phyloP scores from a whole-genome alignment of 1,140 invertebrate genomes.

The Delia radicum region DNA sequence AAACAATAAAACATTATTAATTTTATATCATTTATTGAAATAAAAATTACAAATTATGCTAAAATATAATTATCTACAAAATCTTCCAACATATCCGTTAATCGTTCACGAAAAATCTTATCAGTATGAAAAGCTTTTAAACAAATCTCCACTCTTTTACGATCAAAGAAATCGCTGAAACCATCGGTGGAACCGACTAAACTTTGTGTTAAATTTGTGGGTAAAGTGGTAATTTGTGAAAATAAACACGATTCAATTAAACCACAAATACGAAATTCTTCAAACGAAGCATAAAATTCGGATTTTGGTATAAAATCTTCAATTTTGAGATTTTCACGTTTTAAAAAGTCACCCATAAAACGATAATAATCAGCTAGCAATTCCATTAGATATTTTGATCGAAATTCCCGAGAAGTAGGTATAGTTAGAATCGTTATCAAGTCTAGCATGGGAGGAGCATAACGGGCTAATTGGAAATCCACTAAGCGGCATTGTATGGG shows the following conservation, averaged over 20 bases:
- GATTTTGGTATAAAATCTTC: conserved; percentile 49
- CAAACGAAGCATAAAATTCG: conserved; percentile 54
- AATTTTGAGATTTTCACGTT: conserved; percentile 50
- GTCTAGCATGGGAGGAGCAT: conserved; percentile 59
- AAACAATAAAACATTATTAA: no score
- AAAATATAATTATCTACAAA: conserved; percentile 57
- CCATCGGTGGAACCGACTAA: conserved; percentile 53
- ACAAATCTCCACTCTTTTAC: conserved; percentile 57
- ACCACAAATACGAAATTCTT: conserved; percentile 56
- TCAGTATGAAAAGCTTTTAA: conserved; percentile 55
- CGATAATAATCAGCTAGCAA: conserved; percentile 59
- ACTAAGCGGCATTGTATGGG: conserved; percentile 59
- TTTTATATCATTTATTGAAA: no score
- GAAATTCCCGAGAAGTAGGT: conserved; percentile 56
- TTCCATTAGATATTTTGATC: conserved; percentile 53
- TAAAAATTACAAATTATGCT: no score
- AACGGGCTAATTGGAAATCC: conserved; percentile 66
- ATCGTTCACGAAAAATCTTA: conserved; percentile 48
- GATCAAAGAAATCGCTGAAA: conserved; percentile 51
- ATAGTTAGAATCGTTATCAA: conserved; percentile 59
- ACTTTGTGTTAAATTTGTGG: conserved; percentile 44
- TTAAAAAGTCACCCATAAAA: conserved; percentile 53
- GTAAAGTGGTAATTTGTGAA: conserved; percentile 56
- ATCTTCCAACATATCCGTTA: conserved; percentile 58
- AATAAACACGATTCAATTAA: conserved; percentile 59